Evolutionary conservation across 2,113 vertebrate species (phyloP).

Genomic region (Rhynchomys soricoides): DNA sequence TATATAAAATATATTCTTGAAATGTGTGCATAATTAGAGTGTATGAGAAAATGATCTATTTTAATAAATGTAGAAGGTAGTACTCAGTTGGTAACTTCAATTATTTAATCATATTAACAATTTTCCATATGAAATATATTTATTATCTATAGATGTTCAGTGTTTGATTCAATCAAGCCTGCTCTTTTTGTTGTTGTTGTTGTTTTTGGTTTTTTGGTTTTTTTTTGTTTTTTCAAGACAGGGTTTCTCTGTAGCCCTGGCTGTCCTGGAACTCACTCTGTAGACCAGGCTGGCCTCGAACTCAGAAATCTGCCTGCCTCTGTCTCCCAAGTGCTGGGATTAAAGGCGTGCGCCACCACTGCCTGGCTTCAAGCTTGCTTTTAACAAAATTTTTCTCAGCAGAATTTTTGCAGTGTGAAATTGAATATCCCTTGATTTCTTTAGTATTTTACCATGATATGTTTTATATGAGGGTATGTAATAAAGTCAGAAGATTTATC

Average conservation of each 20-base stretch:
- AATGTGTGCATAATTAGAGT: neutral
- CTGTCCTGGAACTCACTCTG: too few species aligned
- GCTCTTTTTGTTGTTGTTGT: too few species aligned
- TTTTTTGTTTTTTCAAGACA: too few species aligned
- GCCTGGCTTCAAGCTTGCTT: neutral
- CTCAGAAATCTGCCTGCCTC: too few species aligned
- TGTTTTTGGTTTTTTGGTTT: too few species aligned
- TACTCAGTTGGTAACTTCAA: neutral
- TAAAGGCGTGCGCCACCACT: too few species aligned
- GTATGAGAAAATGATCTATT: neutral
- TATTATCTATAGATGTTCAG: neutral
- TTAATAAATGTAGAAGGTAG: neutral
- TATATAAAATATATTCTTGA: neutral
- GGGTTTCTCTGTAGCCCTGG: too few species aligned
- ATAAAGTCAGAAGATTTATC: constrained; percentile 3
- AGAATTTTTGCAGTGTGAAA: neutral
- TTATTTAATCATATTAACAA: neutral
- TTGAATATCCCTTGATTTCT: neutral
- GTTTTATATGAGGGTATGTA: neutral
- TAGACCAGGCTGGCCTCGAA: too few species aligned
- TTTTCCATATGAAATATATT: neutral
- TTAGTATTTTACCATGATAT: neutral
- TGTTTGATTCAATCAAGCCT: neutral
- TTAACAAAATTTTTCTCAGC: neutral
- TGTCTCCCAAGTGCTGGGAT: too few species aligned